A percentile compares a stretch with the other conserved stretches of the same genome.
phyloP scores from a whole-genome alignment of 2,888 invertebrate genomes.

The Petrolisthes cinctipes region DNA sequence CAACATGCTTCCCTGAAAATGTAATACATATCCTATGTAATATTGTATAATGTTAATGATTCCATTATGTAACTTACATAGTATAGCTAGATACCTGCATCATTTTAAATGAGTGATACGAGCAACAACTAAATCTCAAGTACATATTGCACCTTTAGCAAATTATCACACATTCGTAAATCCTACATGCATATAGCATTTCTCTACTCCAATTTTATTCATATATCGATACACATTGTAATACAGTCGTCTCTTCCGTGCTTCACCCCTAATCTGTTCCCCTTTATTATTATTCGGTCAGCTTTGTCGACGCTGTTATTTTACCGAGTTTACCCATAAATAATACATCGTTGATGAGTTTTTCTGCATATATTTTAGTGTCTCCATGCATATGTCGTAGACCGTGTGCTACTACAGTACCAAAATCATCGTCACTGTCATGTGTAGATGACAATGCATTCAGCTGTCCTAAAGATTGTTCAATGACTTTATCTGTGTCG shows the following conservation, averaged over 20 bases:
- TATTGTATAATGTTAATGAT: background rate
- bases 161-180: background rate
- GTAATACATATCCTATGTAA: background rate
- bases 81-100: background rate
- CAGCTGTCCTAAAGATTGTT: conserved; percentile 30
- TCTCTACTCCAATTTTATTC: background rate
- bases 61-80: background rate
- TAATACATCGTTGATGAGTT: conserved; percentile 11
- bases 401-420: conserved; percentile 14
- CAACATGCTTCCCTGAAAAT: too few species aligned
- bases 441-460: conserved; percentile 40
- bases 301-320: conserved; percentile 21
- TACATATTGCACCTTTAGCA: background rate
- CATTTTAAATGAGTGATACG: background rate
- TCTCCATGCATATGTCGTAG: conserved; percentile 19
- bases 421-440: conserved; percentile 23
- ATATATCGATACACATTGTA: background rate
- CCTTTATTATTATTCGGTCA: background rate
- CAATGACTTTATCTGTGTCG: conserved; percentile 37
- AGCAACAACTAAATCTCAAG: background rate
- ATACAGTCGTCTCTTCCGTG: background rate
- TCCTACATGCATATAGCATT: background rate
- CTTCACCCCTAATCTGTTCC: background rate
- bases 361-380: conserved; percentile 26
- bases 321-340: conserved; percentile 24